Evolutionary conservation across 1,140 invertebrate genomes (phyloP), one percentile per base, ranked within the genome.

Genomic region (Patella vulgata): DNA sequence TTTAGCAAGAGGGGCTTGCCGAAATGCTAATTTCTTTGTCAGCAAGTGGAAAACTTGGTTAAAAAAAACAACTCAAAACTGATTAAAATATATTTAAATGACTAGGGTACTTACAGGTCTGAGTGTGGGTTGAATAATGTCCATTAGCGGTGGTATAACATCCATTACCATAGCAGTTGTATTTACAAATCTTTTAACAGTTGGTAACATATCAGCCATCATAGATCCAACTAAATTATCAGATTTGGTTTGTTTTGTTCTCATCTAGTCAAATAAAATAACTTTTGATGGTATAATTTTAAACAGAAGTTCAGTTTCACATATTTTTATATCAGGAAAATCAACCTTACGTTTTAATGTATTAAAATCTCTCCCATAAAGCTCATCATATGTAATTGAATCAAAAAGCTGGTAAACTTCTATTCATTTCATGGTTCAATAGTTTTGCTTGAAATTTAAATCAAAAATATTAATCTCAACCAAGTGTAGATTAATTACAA

Each of bases 51-150:
- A n/a, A n/a, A n/a, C n/a, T n/a, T n/a, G n/a, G n/a, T n/a, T n/a
- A n/a, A n/a, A n/a, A n/a, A n/a, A n/a, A n/a, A n/a, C n/a, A n/a
- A n/a, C n/a, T n/a, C n/a, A n/a, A n/a, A n/a, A n/a, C n/a, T n/a
- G n/a, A n/a, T n/a, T n/a, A n/a, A n/a, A n/a, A n/a, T n/a, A n/a
- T n/a, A n/a, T n/a, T n/a, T n/a, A n/a, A n/a, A n/a, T n/a, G n/a
- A n/a, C n/a, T 36, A 19, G 27, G 33, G n/a, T 47, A 79, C 83
- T 79, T 70, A 95, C 91, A 2, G 93, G 91, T 55, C 94, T 87
- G 2, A 96, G 84, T 31, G 85, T 86, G 0, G 95, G 94, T 54
- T 89, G 88, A 14, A 96, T 84, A 48, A 97, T 88, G 47, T 91
- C 88, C 12, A 90, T 87, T 25, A 97, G 74, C 40, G 90, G 85